phyloP scores from a whole-genome alignment of 2,888 invertebrate species.

The Phortica magna region DNA sequence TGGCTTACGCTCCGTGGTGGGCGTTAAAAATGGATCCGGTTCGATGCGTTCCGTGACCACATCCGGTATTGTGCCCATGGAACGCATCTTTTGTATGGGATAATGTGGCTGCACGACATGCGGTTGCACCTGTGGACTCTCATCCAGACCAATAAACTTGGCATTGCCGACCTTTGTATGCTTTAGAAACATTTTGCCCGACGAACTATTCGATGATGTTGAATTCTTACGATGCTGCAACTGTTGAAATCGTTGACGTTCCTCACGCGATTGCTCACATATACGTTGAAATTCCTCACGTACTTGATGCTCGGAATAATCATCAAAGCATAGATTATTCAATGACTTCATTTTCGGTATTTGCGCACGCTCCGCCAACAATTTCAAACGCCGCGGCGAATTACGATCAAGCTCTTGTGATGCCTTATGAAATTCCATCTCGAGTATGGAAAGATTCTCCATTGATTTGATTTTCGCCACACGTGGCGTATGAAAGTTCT shows the following conservation, averaged over 20 bases:
- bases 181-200: conserved; percentile 72
- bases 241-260: conserved; percentile 65
- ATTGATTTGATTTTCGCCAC: conserved; percentile 77
- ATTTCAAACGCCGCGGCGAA: conserved; percentile 74
- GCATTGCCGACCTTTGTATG: conserved; percentile 77
- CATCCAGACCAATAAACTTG: conserved; percentile 77
- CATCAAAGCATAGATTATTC: conserved; percentile 75
- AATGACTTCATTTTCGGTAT: conserved; percentile 77
- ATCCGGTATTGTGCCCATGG: conserved; percentile 78
- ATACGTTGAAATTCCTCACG: conserved; percentile 74
- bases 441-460: conserved; percentile 77
- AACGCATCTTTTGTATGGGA: conserved; percentile 78
- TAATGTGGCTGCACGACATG: conserved; percentile 53
- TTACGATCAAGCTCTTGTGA: conserved; percentile 75
- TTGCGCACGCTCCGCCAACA: conserved; percentile 65
- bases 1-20: conserved; percentile 73
- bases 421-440: conserved; percentile 76
- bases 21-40: conserved; percentile 77
- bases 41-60: conserved; percentile 74
- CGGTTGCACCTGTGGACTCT: conserved; percentile 28
- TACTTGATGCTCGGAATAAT: conserved; percentile 69
- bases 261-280: conserved; percentile 67
- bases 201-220: conserved; percentile 63
- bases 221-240: conserved; percentile 65
- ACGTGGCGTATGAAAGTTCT: conserved; percentile 76